Evolutionary conservation across 2,797 vertebrate genomes (phyloP).

Genomic region (Halcyon leucocephala): DNA sequence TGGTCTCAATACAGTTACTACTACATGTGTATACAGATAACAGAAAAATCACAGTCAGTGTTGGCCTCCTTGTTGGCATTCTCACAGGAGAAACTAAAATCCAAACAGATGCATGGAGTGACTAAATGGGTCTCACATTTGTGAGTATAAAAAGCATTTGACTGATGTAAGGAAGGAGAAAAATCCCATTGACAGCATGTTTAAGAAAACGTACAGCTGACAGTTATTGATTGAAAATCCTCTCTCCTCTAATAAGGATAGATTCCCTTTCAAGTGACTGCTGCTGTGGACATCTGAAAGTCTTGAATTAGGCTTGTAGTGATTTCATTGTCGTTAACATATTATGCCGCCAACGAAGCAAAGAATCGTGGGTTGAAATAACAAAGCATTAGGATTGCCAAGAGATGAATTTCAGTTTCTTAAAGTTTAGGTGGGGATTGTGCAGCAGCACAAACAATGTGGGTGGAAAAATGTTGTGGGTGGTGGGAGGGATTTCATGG

Average conservation of each 20-base stretch:
- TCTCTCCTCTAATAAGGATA: conserved; percentile 50
- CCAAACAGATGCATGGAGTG: not conserved
- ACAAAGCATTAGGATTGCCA: conserved; percentile 55
- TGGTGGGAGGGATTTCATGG: conserved; percentile 67
- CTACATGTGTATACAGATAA: not conserved
- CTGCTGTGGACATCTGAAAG: conserved; percentile 35
- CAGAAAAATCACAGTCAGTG: not conserved
- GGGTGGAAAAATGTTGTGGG: conserved; percentile 68
- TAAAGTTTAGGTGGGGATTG: conserved; percentile 66
- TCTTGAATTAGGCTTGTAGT: conserved; percentile 12
- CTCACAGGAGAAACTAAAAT: conserved; percentile 5
- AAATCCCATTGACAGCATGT: conserved; percentile 27
- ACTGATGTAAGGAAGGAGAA: not conserved
- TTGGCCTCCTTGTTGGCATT: not conserved
- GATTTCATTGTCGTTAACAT: conserved; percentile 24
- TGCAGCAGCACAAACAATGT: conserved; percentile 70
- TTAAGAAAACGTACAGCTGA: conserved; percentile 63
- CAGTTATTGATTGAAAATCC: conserved; percentile 67
- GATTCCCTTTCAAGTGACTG: conserved; percentile 57
- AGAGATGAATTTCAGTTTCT: conserved; percentile 66
- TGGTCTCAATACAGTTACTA: conserved; percentile 22
- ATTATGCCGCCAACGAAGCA: conserved; percentile 25
- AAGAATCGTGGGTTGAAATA: conserved; percentile 48
- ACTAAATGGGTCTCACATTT: conserved; percentile 47
- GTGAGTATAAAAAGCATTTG: conserved; percentile 28